Base-by-base conservation (phyloP, 2,113 vertebrate species). In the Paramisgurnus dabryanus region DNA sequence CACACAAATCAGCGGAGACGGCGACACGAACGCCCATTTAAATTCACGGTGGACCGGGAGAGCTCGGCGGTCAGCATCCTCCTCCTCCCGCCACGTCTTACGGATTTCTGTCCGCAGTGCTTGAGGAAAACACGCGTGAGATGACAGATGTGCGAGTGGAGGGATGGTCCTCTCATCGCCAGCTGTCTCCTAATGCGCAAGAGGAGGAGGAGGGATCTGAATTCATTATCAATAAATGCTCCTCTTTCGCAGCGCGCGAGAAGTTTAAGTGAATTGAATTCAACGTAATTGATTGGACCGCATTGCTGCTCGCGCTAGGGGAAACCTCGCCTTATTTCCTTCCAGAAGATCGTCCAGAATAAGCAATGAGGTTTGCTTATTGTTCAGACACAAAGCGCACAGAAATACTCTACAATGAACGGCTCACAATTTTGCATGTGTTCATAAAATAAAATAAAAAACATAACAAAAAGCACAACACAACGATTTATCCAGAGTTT, bases 211-310 rank as follows among this genome's bases (percentile, higher is more conserved):
- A 83, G 87, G 85, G 83, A 67, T 87, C 85, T 83, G 85, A 88
- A 91, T 92, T 86, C 89, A 92, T 90, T 90, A 92, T 92, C 90
- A 87, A 92, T 90, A 91, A 88, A 90, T 84, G 89, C 86, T 88
- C 88, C 90, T 90, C 85, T 88, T 85, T 86, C 89, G 89, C 89
- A 89, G 91, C 82, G 83, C 80, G 81, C 85, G 88, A 84, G 86
- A 92, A 85, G 89, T 92, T 92, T 89, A 92, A 93, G 92, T 91
- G 90, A 89, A 92, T 93, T 91, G 89, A 88, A 91, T 92, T 91
- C 91, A 92, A 90, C 77, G 79, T 86, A 91, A 91, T 91, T 90
- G 89, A 92, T 92, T 90, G 85, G 88, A 83, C 82, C 85, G 91
- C 89, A 88, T 85, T 88, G 89, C 87, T 77, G 72, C 66, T 78